Evolutionary conservation across 1,140 invertebrate genomes (phyloP).

Genomic region (Ericerus pela): DNA sequence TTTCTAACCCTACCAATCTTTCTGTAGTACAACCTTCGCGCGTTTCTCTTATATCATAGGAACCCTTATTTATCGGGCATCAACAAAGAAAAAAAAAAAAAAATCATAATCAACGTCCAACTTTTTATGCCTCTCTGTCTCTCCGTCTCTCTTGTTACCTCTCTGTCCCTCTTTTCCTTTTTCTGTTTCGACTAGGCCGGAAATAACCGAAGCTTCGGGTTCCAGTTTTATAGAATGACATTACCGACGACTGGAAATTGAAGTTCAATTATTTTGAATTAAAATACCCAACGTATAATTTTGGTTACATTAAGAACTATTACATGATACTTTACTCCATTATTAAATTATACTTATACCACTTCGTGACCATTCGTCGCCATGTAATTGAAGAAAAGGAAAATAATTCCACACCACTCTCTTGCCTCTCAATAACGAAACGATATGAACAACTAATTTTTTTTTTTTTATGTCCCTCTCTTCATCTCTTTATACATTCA

Average conservation of each 20-base stretch:
- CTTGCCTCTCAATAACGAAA: too few species aligned
- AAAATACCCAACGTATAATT: slow-evolving; percentile 10
- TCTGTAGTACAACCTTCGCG: too few species aligned
- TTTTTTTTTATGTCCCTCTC: background rate
- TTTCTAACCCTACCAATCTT: too few species aligned
- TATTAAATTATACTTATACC: slow-evolving; percentile 12
- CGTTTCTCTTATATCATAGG: too few species aligned
- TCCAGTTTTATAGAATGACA: slow-evolving; percentile 9
- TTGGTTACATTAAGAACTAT: slow-evolving; percentile 12
- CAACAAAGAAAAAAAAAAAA: too few species aligned
- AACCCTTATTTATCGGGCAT: too few species aligned
- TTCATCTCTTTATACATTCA: background rate
- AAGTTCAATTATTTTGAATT: slow-evolving; percentile 12
- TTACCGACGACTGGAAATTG: slow-evolving; percentile 10
- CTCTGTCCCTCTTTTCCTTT: too few species aligned
- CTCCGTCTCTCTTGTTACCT: too few species aligned
- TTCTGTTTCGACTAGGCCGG: too few species aligned
- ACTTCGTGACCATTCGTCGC: slow-evolving; percentile 3
- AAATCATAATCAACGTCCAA: too few species aligned
- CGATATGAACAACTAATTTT: too few species aligned
- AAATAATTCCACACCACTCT: slow-evolving; percentile 7
- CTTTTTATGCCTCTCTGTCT: too few species aligned
- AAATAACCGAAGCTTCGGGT: slow-evolving; percentile 1
- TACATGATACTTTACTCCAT: slow-evolving; percentile 11
- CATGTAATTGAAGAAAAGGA: slow-evolving; percentile 6